phyloP scores from a whole-genome alignment of 2,113 vertebrate species.

The Marmota monax region DNA sequence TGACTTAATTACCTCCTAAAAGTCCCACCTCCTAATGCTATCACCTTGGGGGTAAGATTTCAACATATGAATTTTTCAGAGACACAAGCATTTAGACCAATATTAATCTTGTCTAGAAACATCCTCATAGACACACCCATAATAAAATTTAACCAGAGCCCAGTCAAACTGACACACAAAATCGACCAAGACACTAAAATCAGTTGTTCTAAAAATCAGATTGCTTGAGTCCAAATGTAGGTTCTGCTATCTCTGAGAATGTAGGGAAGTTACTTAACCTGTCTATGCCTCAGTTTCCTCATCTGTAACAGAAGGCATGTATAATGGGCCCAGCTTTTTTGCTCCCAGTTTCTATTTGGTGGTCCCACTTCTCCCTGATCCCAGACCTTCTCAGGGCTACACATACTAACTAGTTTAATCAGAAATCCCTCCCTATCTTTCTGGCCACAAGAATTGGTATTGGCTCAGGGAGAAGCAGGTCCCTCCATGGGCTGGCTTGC shows the following conservation, averaged over 20 bases:
- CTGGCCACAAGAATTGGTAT: neutral
- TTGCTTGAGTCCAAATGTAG: neutral
- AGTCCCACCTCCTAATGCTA: neutral
- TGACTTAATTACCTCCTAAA: neutral
- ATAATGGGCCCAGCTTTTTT: neutral
- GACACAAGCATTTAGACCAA: neutral
- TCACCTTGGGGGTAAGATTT: neutral
- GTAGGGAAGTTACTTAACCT: conserved; percentile 52
- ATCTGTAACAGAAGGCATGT: conserved; percentile 47
- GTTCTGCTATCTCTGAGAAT: neutral
- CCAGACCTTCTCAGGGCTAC: neutral
- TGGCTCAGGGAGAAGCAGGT: neutral
- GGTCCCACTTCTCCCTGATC: neutral
- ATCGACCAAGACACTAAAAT: conserved; percentile 10
- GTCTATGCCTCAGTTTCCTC: neutral
- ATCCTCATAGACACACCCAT: neutral
- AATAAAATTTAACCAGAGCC: neutral
- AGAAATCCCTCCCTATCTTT: neutral
- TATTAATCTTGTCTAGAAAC: conserved; percentile 39
- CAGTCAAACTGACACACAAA: neutral
- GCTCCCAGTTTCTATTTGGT: neutral
- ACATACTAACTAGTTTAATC: neutral
- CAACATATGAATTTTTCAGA: neutral
- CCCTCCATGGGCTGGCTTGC: neutral
- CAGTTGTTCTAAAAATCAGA: neutral